phyloP scores from a whole-genome alignment of 2,888 invertebrate genomes.

The Adelognathus sp. region DNA sequence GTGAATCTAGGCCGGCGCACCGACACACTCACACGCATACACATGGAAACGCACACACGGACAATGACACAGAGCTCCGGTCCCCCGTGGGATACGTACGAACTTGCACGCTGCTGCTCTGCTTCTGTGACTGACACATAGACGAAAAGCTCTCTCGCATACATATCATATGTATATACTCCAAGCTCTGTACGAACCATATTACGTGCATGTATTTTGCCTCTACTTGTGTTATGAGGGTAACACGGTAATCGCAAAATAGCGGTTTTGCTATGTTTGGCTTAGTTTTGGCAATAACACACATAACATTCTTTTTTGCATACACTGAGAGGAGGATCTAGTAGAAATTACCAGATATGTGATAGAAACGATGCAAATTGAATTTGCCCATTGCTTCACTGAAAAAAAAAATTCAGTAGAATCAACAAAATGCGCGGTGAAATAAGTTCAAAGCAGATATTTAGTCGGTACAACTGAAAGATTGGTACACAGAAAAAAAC shows the following conservation, averaged over 20 bases:
- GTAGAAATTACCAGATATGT: too few relatives aligned
- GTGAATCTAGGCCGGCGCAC: slow-evolving; percentile 82
- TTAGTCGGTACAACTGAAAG: too few relatives aligned
- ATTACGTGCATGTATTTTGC: not conserved
- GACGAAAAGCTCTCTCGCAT: not conserved
- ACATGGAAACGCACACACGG: slow-evolving; percentile 60
- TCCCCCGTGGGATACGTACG: slow-evolving; percentile 62
- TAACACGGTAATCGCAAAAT: slow-evolving; percentile 11
- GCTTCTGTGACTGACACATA: slow-evolving; percentile 34
- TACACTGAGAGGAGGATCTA: too few relatives aligned
- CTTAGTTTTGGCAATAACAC: slow-evolving; percentile 42
- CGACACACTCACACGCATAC: slow-evolving; percentile 81
- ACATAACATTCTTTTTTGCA: too few relatives aligned
- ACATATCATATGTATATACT: too few relatives aligned
- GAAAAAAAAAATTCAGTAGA: too few relatives aligned
- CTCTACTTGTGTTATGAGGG: not conserved
- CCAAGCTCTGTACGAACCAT: not conserved
- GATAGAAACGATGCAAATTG: too few relatives aligned
- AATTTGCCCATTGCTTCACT: too few relatives aligned
- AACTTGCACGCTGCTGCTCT: slow-evolving; percentile 59
- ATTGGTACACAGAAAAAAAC: too few relatives aligned
- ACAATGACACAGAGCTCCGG: slow-evolving; percentile 62
- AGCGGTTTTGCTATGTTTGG: slow-evolving; percentile 41
- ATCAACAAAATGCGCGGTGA: too few relatives aligned
- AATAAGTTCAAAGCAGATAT: too few relatives aligned